Conservation (phyloP, 2,113 vertebrate genomes). For the Ancistrus triradiatus region DNA sequence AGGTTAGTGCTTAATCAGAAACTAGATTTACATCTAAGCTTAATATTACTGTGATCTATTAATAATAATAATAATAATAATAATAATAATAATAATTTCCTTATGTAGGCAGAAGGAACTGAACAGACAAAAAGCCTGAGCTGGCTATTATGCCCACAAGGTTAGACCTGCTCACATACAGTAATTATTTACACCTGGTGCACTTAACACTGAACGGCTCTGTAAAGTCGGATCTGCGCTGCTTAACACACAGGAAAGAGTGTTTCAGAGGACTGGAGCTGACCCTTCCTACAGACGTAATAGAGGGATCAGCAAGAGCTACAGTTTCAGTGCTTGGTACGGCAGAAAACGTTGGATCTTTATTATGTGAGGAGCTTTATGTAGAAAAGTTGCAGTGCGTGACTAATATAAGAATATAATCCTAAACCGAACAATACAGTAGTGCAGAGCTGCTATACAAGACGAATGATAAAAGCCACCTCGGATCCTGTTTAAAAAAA, state of each 20-base stretch:
- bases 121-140: constrained; percentile 60
- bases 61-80: too few relatives aligned
- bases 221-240: background rate
- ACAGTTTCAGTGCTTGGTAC: constrained; percentile 75
- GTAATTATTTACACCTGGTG: too few relatives aligned
- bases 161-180: constrained; percentile 54
- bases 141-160: constrained; percentile 62
- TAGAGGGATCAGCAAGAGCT: constrained; percentile 68
- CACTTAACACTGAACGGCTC: too few relatives aligned
- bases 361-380: too few relatives aligned
- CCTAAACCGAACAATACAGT: too few relatives aligned
- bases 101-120: constrained; percentile 65
- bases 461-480: too few relatives aligned
- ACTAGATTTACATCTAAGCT: background rate
- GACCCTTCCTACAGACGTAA: constrained; percentile 44
- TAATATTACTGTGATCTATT: background rate
- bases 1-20: constrained; percentile 58
- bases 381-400: too few relatives aligned
- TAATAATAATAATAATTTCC: constrained; percentile 3
- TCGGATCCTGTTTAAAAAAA: too few relatives aligned
- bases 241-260: constrained; percentile 4
- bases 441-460: too few relatives aligned
- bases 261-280: constrained; percentile 8
- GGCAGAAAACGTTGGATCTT: too few relatives aligned
- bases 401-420: too few relatives aligned